Percentiles rank a stretch among this genome's conserved stretches.
These are phyloP conservation scores for Apoderus coryli DNA, from an alignment of 2,888 invertebrate genomes.

Conservation along the genomic window DNA sequence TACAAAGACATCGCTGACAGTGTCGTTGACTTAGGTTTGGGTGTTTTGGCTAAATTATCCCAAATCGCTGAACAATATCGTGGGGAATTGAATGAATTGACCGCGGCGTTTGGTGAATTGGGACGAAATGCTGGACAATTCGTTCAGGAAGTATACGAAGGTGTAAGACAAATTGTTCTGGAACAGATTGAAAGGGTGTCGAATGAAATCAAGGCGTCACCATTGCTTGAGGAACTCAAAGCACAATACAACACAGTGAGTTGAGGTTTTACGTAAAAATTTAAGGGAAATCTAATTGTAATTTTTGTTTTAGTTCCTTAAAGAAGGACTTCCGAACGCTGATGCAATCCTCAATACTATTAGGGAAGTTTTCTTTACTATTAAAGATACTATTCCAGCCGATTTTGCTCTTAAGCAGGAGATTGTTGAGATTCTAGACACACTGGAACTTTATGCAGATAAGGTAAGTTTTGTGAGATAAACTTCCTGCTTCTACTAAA, in stretches of 20 bases:
- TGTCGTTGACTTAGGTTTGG: constrained; percentile 24
- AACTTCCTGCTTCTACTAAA: no score
- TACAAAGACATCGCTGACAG: constrained; percentile 38
- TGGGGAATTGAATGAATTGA: constrained; percentile 47
- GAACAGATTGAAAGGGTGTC: constrained; percentile 33
- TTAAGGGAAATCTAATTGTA: no score
- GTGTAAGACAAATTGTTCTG: constrained; percentile 30
- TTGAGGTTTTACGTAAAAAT: no score
- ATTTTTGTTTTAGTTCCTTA: constrained; percentile 17
- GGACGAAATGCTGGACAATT: constrained; percentile 34
- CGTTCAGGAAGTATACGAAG: constrained; percentile 29
- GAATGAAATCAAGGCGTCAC: constrained; percentile 40
- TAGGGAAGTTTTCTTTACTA: constrained; percentile 38
- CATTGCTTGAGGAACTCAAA: constrained; percentile 36
- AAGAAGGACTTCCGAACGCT: constrained; percentile 32
- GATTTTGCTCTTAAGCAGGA: constrained; percentile 32
- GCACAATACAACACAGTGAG: constrained; percentile 32
- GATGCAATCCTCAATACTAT: constrained; percentile 41
- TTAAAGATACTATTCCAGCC: constrained; percentile 46
- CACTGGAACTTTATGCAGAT: constrained; percentile 44
- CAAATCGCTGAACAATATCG: constrained; percentile 49
- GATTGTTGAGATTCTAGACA: constrained; percentile 42
- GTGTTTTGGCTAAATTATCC: constrained; percentile 36
- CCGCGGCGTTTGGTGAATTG: constrained; percentile 37
- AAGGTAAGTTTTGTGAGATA: constrained; percentile 34